These are phyloP conservation scores for Acronicta leporina DNA, from an alignment of 2,888 invertebrate genomes.

Conservation along the genomic window DNA sequence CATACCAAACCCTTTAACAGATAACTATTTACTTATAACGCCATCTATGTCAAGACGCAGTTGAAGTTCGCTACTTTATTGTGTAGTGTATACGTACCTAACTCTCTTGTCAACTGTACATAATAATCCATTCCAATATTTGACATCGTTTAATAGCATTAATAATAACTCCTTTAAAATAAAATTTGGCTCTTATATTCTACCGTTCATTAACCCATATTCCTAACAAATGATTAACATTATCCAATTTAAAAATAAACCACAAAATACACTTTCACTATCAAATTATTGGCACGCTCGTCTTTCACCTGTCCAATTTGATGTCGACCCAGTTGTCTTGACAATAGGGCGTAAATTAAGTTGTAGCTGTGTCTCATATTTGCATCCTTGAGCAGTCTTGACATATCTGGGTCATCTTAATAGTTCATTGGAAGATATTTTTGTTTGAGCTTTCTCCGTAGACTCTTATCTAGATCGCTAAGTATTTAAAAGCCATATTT, in stretches of 20 bases:
- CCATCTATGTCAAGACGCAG: too few relatives aligned
- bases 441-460: conserved; percentile 32
- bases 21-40: too few relatives aligned
- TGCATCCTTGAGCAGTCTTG: conserved; percentile 33
- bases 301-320: conserved; percentile 3
- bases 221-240: conserved; percentile 26
- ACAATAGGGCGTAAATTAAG: conserved; percentile 23
- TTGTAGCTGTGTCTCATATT: conserved; percentile 17
- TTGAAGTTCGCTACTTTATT: too few relatives aligned
- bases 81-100: too few relatives aligned
- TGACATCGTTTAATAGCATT: too few relatives aligned
- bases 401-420: conserved; percentile 44
- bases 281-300: conserved; percentile 44
- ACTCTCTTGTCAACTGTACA: too few relatives aligned
- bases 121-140: too few relatives aligned
- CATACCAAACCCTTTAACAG: too few relatives aligned
- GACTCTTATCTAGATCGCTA: conserved; percentile 28
- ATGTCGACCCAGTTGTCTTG: conserved; percentile 26
- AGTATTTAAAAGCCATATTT: not conserved
- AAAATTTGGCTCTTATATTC: not conserved
- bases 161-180: too few relatives aligned
- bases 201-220: conserved; percentile 30
- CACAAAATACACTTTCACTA: conserved; percentile 48
- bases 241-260: conserved; percentile 34
- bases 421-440: conserved; percentile 45